A percentile compares a stretch with the other conserved stretches of the same genome.
phyloP scores from a whole-genome alignment of 2,888 invertebrate species.

The Microplitis deprimator region DNA sequence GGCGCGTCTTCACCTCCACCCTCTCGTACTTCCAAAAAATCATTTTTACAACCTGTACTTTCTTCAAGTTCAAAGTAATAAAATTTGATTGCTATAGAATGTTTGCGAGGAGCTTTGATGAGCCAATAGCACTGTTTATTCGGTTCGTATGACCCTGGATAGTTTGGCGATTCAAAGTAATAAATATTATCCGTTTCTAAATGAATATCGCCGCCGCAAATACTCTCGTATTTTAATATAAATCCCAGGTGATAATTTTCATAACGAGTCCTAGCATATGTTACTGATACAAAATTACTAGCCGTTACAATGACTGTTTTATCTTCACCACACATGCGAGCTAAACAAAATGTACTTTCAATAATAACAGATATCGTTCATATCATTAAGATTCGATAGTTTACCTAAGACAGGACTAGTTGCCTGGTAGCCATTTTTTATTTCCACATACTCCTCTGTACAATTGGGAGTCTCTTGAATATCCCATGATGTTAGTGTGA shows the following conservation, averaged over 20 bases:
- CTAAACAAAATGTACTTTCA: not conserved
- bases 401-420: not conserved
- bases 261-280: not conserved
- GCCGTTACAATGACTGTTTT: not conserved
- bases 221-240: not conserved
- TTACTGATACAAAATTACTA: not conserved
- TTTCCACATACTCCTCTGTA: not conserved
- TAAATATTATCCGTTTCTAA: not conserved
- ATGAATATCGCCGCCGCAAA: not conserved
- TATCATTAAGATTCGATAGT: too few relatives aligned
- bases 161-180: conserved; percentile 5
- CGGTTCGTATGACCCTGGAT: not conserved
- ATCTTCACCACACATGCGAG: not conserved
- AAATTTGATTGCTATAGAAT: not conserved
- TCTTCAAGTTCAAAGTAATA: not conserved
- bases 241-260: not conserved
- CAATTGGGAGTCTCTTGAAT: not conserved
- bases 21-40: not conserved
- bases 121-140: not conserved
- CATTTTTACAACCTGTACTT: not conserved
- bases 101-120: not conserved
- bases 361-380: too few relatives aligned
- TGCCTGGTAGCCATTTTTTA: not conserved
- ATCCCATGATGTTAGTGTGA: not conserved
- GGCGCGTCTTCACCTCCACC: not conserved